A percentile compares a stretch with the other conserved stretches of the same genome.
Conservation (phyloP, 2,888 invertebrate species). For the Ctena decussata region DNA sequence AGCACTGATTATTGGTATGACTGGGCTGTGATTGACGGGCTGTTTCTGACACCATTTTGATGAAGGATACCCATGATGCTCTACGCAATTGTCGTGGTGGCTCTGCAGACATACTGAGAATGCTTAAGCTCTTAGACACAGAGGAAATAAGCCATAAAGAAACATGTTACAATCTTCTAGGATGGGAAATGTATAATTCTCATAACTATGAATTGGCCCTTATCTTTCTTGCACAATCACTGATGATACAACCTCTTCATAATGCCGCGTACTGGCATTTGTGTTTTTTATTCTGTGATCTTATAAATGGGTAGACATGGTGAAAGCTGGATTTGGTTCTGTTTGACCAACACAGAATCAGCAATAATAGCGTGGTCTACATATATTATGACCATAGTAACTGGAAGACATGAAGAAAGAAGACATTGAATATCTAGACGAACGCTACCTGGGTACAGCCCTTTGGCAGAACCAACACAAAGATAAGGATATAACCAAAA, state of each 20-base stretch:
- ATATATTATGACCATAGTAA: too few relatives aligned
- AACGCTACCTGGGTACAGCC: too few relatives aligned
- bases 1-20: background rate
- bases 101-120: background rate
- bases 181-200: conserved; percentile 6
- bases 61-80: background rate
- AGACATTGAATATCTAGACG: too few relatives aligned
- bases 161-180: background rate
- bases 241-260: conserved; percentile 26
- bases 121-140: background rate
- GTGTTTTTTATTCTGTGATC: too few relatives aligned
- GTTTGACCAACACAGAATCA: too few relatives aligned
- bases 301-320: too few relatives aligned
- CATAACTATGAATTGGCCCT: background rate
- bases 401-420: too few relatives aligned
- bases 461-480: too few relatives aligned
- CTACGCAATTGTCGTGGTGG: background rate
- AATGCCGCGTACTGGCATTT: too few relatives aligned
- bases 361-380: too few relatives aligned
- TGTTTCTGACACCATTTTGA: background rate
- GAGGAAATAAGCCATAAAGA: background rate
- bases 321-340: too few relatives aligned
- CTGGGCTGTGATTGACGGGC: background rate
- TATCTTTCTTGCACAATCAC: conserved; percentile 16
- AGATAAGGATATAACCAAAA: too few relatives aligned